A percentile compares a stretch with the other conserved stretches of the same genome.
Evolutionary conservation across 2,888 invertebrate species (phyloP).

Genomic region (Agrilus cyanescens): DNA sequence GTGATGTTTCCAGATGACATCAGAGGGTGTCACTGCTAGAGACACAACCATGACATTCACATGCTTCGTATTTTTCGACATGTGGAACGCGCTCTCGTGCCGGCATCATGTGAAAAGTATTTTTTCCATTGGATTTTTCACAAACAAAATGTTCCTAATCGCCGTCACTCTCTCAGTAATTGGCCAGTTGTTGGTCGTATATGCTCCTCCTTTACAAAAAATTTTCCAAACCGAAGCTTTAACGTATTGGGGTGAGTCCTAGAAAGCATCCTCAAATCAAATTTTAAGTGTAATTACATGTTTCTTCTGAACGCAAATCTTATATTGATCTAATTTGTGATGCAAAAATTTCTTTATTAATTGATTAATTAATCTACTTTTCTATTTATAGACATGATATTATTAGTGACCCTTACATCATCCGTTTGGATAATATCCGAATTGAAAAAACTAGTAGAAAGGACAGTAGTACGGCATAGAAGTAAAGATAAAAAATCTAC

Average conservation of each 20-base stretch:
- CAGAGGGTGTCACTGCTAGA: conserved; percentile 85
- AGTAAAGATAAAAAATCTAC: conserved; percentile 32
- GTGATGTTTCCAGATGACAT: conserved; percentile 71
- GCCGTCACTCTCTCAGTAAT: conserved; percentile 89
- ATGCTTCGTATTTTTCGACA: conserved; percentile 99
- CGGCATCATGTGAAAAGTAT: conserved; percentile 93
- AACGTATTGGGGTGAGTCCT: conserved; percentile 60
- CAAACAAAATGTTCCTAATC: conserved; percentile 79
- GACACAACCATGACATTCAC: conserved; percentile 99
- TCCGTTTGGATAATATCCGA: conserved; percentile 92
- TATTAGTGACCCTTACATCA: conserved; percentile 86
- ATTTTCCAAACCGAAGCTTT: conserved; percentile 97
- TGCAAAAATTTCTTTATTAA: too few species aligned
- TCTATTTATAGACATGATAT: conserved; percentile 68
- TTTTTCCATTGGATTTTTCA: conserved; percentile 75
- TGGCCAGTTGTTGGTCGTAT: conserved; percentile 93
- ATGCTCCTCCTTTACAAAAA: conserved; percentile 88
- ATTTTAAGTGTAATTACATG: background rate
- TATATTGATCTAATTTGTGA: too few species aligned
- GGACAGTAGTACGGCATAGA: conserved; percentile 52
- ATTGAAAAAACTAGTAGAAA: conserved; percentile 76
- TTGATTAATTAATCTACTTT: too few species aligned
- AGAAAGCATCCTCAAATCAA: conserved; percentile 1
- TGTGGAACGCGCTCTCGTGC: conserved; percentile 99
- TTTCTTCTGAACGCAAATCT: conserved; percentile 1